These are phyloP conservation scores for Reinhardtius hippoglossoides DNA, from an alignment of 2,113 vertebrate genomes.

Conservation along the genomic window DNA sequence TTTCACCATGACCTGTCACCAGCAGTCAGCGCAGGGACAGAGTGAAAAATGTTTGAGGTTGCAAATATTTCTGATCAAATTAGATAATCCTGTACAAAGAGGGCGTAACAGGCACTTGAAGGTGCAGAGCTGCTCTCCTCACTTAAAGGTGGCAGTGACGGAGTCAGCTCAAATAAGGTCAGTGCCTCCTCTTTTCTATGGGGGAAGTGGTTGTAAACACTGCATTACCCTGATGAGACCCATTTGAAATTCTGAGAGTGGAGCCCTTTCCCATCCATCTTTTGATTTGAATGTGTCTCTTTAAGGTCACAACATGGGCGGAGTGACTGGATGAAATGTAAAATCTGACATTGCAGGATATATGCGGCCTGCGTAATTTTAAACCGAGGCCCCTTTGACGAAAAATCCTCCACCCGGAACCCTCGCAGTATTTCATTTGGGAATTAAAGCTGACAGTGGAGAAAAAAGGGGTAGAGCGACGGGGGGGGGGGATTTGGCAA, in stretches of 20 bases:
- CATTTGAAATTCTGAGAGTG: conserved; percentile 26
- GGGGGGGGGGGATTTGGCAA: conserved; percentile 54
- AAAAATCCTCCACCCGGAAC: neutral
- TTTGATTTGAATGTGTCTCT: conserved; percentile 44
- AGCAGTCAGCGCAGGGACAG: conserved; percentile 34
- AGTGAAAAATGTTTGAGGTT: neutral
- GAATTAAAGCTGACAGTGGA: conserved; percentile 62
- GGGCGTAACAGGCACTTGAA: conserved; percentile 27
- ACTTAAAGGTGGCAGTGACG: conserved; percentile 18
- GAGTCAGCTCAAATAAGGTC: conserved; percentile 32
- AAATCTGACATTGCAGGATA: conserved; percentile 39
- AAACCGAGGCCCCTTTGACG: too few relatives aligned
- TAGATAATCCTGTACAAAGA: conserved; percentile 29
- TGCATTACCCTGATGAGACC: conserved; percentile 52
- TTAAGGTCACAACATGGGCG: conserved; percentile 55
- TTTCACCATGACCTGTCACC: conserved; percentile 42
- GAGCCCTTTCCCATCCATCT: conserved; percentile 50
- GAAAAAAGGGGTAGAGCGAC: conserved; percentile 16
- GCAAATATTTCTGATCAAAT: too few relatives aligned
- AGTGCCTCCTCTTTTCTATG: conserved; percentile 6
- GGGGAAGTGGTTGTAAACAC: conserved; percentile 49
- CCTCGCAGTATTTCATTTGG: conserved; percentile 29
- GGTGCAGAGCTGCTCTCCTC: conserved; percentile 26
- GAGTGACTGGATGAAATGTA: conserved; percentile 41
- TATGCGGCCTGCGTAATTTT: conserved; percentile 7